Evolutionary conservation across 1,140 invertebrate genomes (phyloP).

Genomic region (Pogonomyrmex californicus): DNA sequence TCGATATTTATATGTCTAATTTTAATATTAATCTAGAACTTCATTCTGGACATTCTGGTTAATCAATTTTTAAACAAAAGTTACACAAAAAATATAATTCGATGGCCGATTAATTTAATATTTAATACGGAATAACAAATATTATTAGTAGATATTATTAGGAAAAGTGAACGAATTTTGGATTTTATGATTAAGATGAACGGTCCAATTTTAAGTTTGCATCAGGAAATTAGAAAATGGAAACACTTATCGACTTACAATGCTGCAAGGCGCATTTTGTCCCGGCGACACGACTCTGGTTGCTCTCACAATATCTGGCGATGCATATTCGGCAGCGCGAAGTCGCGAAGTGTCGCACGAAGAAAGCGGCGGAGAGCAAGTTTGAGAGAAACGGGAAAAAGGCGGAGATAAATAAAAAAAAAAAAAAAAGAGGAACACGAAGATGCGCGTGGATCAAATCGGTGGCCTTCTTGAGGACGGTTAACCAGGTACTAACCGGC

Average conservation of each 20-base stretch:
- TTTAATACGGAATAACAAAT: slow-evolving; percentile 3
- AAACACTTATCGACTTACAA: slow-evolving; percentile 43
- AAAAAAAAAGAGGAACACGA: background rate
- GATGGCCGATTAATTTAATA: background rate
- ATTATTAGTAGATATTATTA: background rate
- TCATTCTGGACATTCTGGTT: background rate
- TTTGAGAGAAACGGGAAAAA: slow-evolving; percentile 22
- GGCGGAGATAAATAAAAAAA: background rate
- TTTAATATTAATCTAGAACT: slow-evolving; percentile 6
- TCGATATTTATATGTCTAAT: background rate
- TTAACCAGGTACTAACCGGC: slow-evolving; percentile 81
- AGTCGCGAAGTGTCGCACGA: background rate
- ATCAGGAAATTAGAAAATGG: background rate
- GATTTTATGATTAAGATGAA: background rate
- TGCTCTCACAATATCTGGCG: slow-evolving; percentile 43
- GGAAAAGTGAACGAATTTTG: background rate
- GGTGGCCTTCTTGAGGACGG: slow-evolving; percentile 77
- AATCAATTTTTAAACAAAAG: background rate
- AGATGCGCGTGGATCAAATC: slow-evolving; percentile 10
- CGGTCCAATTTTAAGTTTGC: background rate
- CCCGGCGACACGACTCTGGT: background rate
- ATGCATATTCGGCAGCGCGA: slow-evolving; percentile 39
- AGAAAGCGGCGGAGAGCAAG: background rate
- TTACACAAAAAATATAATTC: background rate
- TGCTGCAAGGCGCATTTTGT: slow-evolving; percentile 33